Evolutionary conservation across 2,113 vertebrate species (phyloP).

Genomic region (rat (Rattus norvegicus)): DNA sequence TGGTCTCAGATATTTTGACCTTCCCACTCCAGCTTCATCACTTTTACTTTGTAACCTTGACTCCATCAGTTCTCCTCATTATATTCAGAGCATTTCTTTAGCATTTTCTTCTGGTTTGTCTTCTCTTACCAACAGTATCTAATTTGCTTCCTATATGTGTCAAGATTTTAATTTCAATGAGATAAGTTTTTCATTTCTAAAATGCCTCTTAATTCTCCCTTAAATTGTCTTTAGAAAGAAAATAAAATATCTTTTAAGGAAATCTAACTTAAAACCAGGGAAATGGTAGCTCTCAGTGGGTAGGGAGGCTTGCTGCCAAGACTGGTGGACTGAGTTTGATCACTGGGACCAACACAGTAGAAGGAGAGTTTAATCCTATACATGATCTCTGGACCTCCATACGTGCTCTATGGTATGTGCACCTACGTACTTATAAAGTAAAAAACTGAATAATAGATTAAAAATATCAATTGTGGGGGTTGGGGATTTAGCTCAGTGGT

Average conservation of each 20-base stretch:
- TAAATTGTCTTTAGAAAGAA: not conserved
- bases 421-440: not conserved
- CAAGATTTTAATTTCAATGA: not conserved
- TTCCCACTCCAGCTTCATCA: not conserved
- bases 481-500: too few relatives aligned
- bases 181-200: constrained; percentile 27
- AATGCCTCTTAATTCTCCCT: not conserved
- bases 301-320: not conserved
- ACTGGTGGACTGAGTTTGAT: not conserved
- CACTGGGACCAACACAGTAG: not conserved
- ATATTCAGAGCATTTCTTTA: not conserved
- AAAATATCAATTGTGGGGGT: not conserved
- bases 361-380: not conserved
- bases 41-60: not conserved
- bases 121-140: not conserved
- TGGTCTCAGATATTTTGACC: not conserved
- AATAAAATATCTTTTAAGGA: not conserved
- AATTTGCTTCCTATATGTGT: not conserved
- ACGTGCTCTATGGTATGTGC: not conserved
- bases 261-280: not conserved
- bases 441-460: not conserved
- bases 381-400: not conserved
- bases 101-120: not conserved
- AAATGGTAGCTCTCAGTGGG: not conserved
- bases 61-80: not conserved